Conservation (phyloP, 1,140 invertebrate genomes). For the Aphis gossypii region DNA sequence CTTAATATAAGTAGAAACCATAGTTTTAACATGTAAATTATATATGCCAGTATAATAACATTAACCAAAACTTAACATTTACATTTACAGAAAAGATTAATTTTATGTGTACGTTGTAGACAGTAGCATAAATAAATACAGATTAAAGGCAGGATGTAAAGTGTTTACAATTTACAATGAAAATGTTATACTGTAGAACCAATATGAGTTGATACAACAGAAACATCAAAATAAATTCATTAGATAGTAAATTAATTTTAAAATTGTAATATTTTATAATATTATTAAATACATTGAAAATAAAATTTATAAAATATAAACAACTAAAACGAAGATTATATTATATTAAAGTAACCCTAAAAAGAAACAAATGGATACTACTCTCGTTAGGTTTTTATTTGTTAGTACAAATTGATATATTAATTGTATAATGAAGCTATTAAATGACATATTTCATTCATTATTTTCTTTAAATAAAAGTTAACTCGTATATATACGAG, state of each 20-base stretch:
- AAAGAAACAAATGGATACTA: neutral
- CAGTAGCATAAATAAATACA: neutral
- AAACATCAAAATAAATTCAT: neutral
- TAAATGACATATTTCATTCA: neutral
- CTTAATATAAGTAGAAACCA: neutral
- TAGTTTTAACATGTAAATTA: slow-evolving; percentile 29
- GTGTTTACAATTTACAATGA: neutral
- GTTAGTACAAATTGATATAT: neutral
- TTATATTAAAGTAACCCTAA: neutral
- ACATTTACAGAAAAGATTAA: slow-evolving; percentile 15
- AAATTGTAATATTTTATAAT: neutral
- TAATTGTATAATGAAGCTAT: neutral
- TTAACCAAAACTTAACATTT: slow-evolving; percentile 33
- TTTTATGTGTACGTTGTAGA: neutral
- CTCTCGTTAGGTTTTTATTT: neutral
- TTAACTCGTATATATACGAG: too few relatives aligned
- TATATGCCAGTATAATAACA: neutral
- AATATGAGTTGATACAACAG: neutral
- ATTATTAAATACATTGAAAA: neutral
- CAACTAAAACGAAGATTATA: too few relatives aligned
- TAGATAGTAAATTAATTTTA: neutral
- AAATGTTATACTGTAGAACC: neutral
- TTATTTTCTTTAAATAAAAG: neutral
- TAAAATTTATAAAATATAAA: neutral
- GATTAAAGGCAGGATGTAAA: neutral